A percentile compares a stretch with the other conserved stretches of the same genome.
phyloP scores from a whole-genome alignment of 2,888 invertebrate genomes.

The Seira sanloemensis region DNA sequence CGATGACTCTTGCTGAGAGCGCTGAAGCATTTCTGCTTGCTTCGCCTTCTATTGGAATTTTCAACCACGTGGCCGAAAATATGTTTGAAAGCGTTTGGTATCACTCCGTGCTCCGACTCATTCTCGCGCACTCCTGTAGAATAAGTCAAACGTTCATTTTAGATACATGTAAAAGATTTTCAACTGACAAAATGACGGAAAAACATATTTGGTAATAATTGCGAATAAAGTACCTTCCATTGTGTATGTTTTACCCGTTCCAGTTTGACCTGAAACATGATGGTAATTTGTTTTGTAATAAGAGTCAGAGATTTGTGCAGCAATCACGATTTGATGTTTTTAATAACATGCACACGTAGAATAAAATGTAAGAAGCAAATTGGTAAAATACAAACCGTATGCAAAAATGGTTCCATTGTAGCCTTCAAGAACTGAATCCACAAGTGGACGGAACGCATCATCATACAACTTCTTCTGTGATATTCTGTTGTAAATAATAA shows the following conservation, averaged over 20 bases:
- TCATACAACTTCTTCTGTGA: constrained; percentile 95
- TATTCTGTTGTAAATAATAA: constrained; percentile 79
- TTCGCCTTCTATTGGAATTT: constrained; percentile 74
- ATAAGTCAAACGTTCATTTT: no score
- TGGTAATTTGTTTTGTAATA: no score
- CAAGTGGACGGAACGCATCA: constrained; percentile 95
- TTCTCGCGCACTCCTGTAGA: constrained; percentile 80
- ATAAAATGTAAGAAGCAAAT: no score
- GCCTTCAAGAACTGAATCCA: constrained; percentile 96
- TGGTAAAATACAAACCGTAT: constrained; percentile 82
- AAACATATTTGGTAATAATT: no score
- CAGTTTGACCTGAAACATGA: constrained; percentile 83
- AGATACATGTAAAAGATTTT: no score
- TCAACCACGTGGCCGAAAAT: constrained; percentile 92
- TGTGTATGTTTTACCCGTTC: constrained; percentile 89
- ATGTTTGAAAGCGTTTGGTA: constrained; percentile 97
- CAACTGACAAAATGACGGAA: no score
- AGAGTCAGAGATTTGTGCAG: not conserved
- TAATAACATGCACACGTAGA: no score
- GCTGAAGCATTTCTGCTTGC: constrained; percentile 54
- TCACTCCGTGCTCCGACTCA: constrained; percentile 88
- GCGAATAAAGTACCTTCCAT: constrained; percentile 83
- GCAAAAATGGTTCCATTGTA: constrained; percentile 99
- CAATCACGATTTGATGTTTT: no score
- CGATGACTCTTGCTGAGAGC: constrained; percentile 51